Evolutionary conservation across 2,113 vertebrate genomes (phyloP).

Genomic region (Aplodontia rufa): DNA sequence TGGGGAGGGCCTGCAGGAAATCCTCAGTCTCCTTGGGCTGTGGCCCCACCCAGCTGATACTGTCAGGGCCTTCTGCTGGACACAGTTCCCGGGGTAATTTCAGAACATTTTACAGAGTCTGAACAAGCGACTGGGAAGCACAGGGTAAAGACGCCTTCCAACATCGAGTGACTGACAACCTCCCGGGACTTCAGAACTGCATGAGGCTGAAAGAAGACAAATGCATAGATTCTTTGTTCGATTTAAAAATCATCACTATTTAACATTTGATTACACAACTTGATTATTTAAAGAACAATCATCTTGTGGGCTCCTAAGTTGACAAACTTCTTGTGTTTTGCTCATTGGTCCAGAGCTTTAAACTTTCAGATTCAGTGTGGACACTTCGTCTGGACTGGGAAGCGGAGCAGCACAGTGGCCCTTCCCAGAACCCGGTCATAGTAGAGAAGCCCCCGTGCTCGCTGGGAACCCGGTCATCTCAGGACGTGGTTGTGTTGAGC

Average conservation of each 20-base stretch:
- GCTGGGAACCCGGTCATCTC: rapidly evolving
- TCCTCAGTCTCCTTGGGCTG: not conserved
- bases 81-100: not conserved
- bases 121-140: not conserved
- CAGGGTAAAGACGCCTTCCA: not conserved
- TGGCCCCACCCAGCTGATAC: not conserved
- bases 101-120: not conserved
- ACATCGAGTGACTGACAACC: not conserved
- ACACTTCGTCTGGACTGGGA: not conserved
- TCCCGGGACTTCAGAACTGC: not conserved
- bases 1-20: rapidly evolving
- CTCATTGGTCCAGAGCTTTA: not conserved
- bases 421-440: not conserved
- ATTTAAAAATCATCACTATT: not conserved
- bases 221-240: not conserved
- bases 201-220: not conserved
- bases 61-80: rapidly evolving
- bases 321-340: not conserved
- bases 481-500: not conserved
- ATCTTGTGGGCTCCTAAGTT: not conserved
- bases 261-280: not conserved
- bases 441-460: not conserved
- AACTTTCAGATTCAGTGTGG: not conserved
- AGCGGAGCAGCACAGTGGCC: not conserved
- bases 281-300: not conserved